A percentile compares a stretch with the other conserved stretches of the same genome.
Evolutionary conservation across 2,797 vertebrate genomes (phyloP).

Genomic region (Tokudaia tokunoshimensis): DNA sequence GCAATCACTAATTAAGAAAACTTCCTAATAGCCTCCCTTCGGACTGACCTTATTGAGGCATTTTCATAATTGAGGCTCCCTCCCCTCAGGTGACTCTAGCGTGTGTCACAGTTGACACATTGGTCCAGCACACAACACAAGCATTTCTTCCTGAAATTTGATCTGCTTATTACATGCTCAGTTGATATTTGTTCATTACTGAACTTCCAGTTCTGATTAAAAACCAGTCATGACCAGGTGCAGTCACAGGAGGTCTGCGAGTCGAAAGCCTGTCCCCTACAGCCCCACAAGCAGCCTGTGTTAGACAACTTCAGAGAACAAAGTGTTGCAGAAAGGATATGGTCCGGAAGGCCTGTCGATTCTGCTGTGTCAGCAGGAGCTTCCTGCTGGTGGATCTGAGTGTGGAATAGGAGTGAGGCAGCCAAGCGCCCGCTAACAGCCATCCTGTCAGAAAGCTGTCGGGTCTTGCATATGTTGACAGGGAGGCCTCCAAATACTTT

Average conservation of each 20-base stretch:
- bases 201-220: background rate
- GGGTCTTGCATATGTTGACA: background rate
- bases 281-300: background rate
- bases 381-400: background rate
- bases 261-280: background rate
- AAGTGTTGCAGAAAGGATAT: background rate
- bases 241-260: background rate
- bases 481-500: background rate
- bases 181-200: background rate
- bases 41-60: background rate
- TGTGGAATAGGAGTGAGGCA: constrained; percentile 35
- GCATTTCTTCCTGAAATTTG: background rate
- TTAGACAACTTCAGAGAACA: background rate
- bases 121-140: background rate
- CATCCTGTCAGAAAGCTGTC: constrained; percentile 31
- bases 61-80: background rate
- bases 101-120: background rate
- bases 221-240: background rate
- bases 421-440: background rate
- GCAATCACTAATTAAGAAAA: background rate
- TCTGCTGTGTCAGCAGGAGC: background rate
- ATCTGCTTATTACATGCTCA: background rate
- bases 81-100: background rate
- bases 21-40: background rate
- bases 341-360: background rate